Evolutionary conservation across 1,140 invertebrate genomes (phyloP), one percentile per base, ranked within the genome.

Genomic region (Trachymyrmex cornetzi): DNA sequence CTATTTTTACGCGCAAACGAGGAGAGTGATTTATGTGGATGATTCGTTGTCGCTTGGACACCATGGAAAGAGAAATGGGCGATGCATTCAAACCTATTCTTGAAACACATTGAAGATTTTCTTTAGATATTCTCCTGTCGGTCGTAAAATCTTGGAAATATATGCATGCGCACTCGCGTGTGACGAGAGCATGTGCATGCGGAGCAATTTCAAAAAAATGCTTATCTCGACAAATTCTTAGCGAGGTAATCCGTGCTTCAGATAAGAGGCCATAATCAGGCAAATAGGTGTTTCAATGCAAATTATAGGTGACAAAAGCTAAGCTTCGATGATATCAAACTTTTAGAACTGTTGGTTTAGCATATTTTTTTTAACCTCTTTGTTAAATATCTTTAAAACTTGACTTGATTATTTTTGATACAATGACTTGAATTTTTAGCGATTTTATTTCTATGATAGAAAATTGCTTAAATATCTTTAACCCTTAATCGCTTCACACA

Each of bases 191-290:
- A 16, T 55, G 38, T 61, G 53, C 38, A 24, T 61, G 53, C 38
- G 22, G 16, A 24, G 22, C 19, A 59, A 59, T 74, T 72, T 61
- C 11, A 16, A 14, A 59, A 30, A 59, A 24, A 12, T 19, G 22
- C n/a, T 84, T 74, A 74, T 74, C 53, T 82, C 19, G 38, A 61
- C 30, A 84, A 50, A 61, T 74, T 24, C 69, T 74, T 9, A 9
- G 19, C 55, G 16, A 30, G 27, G 61, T 30, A 82, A 82, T 74
- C 27, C 24, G 19, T 74, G 53, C n/a, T 38, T 30, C 24, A 30
- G 12, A 12, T 57, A 59, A 72, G 9, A 19, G 53, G 53, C 55
- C 44, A n/a, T 74, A 74, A 84, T 84, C 67, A 74, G 55, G 55
- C 14, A 22, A 74, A 38, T 55, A 82, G 80, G 66, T 82, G 80